These are phyloP conservation scores for Suillia variegata DNA, from an alignment of 2,888 invertebrate genomes.

Conservation along the genomic window DNA sequence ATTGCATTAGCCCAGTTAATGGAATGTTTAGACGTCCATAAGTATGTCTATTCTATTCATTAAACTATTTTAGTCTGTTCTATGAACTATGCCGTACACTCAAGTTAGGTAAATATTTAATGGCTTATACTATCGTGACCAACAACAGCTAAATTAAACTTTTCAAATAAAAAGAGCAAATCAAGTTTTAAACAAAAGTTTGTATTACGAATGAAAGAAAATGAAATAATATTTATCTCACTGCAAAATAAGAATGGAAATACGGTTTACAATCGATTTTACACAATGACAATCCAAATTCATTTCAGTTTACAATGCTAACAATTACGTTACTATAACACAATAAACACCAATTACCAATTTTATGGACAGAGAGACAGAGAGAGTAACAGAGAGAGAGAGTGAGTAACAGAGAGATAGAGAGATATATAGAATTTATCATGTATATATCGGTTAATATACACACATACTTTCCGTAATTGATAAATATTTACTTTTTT, in stretches of 20 bases:
- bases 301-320: conserved; percentile 19
- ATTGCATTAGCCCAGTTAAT: too few species aligned
- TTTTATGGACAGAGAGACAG: conserved; percentile 37
- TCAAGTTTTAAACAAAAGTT: neutral
- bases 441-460: too few species aligned
- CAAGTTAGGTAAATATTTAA: too few species aligned
- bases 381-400: too few species aligned
- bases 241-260: neutral
- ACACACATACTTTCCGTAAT: conserved; percentile 15
- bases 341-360: conserved; percentile 58
- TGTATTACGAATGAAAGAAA: neutral
- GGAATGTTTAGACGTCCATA: too few species aligned
- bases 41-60: too few species aligned
- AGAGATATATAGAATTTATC: conserved; percentile 23
- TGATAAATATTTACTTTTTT: conserved; percentile 11
- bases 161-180: neutral
- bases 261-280: neutral
- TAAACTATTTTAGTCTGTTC: too few species aligned
- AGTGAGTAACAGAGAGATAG: conserved; percentile 10
- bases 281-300: conserved; percentile 1
- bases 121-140: too few species aligned
- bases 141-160: neutral
- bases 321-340: conserved; percentile 49
- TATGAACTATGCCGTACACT: too few species aligned
- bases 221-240: too few species aligned